phyloP scores from a whole-genome alignment of 2,113 vertebrate species.

The Chamaetylas fuelleborni region DNA sequence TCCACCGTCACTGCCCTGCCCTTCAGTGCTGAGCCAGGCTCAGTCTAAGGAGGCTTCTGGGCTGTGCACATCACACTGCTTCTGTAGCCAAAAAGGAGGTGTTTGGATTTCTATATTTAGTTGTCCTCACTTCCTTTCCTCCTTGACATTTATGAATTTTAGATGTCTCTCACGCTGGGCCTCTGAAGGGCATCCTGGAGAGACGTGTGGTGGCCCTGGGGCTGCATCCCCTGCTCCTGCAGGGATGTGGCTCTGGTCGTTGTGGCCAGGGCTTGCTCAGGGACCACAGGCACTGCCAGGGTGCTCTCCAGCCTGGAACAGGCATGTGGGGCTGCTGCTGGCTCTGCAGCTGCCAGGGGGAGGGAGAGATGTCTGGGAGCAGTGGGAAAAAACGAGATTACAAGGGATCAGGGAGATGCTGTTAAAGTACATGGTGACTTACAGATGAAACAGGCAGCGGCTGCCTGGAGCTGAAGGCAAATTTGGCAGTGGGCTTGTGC shows the following conservation, averaged over 20 bases:
- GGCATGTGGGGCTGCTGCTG: not conserved
- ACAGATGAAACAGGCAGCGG: not conserved
- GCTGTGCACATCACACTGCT: not conserved
- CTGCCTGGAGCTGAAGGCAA: not conserved
- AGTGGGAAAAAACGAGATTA: not conserved
- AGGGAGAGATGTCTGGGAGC: not conserved
- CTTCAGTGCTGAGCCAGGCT: not conserved
- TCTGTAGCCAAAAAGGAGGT: not conserved
- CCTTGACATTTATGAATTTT: conserved; percentile 59
- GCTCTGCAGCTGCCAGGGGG: not conserved
- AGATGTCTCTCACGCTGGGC: not conserved
- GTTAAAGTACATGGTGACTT: not conserved
- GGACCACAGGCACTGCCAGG: accelerated
- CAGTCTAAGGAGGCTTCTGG: not conserved
- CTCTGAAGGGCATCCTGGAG: not conserved
- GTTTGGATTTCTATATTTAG: conserved; percentile 29
- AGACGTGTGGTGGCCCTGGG: accelerated
- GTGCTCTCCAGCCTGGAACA: not conserved
- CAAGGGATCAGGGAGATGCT: conserved; percentile 11
- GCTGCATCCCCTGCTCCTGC: accelerated
- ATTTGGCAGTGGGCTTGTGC: not conserved
- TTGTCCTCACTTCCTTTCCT: not conserved
- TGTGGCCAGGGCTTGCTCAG: not conserved
- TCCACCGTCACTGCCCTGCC: not conserved
- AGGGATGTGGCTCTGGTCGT: not conserved